These are phyloP conservation scores for Rhabdornis inornatus DNA, from an alignment of 2,113 vertebrate species.

Conservation along the genomic window DNA sequence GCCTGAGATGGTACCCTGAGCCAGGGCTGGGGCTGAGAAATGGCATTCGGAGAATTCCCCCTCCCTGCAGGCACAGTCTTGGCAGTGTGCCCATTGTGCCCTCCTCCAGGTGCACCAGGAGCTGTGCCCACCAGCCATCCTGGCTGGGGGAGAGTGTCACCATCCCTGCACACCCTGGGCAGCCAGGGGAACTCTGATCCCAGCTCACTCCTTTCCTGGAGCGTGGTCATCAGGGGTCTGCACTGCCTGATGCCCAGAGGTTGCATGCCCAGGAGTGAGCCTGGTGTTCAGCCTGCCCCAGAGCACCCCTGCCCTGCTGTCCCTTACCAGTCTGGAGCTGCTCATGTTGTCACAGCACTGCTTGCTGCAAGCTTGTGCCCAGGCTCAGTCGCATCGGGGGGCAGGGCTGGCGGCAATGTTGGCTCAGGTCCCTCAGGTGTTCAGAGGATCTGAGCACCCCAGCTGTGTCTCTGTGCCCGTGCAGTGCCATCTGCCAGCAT, in stretches of 20 bases:
- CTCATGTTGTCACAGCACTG: neutral
- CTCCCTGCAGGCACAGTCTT: neutral
- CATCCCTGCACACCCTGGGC: neutral
- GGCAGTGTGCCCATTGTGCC: neutral
- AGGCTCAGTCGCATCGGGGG: neutral
- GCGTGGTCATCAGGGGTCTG: rapidly evolving
- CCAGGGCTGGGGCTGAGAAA: neutral
- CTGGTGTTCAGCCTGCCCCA: neutral
- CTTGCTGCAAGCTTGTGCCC: constrained; percentile 20
- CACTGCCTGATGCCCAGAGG: neutral
- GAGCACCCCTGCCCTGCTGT: neutral
- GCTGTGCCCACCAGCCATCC: neutral
- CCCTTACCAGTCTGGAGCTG: neutral
- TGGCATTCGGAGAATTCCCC: neutral
- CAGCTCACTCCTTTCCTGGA: neutral
- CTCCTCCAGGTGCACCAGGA: neutral
- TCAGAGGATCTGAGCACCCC: neutral
- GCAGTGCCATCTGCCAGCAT: constrained; percentile 97
- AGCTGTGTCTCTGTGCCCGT: neutral
- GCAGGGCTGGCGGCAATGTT: rapidly evolving
- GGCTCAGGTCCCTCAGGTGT: neutral
- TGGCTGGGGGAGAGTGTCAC: neutral
- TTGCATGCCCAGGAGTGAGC: neutral
- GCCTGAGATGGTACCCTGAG: neutral
- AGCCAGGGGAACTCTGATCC: neutral